These are phyloP conservation scores for Tipula vernalis DNA, from an alignment of 2,888 invertebrate species.

Conservation along the genomic window DNA sequence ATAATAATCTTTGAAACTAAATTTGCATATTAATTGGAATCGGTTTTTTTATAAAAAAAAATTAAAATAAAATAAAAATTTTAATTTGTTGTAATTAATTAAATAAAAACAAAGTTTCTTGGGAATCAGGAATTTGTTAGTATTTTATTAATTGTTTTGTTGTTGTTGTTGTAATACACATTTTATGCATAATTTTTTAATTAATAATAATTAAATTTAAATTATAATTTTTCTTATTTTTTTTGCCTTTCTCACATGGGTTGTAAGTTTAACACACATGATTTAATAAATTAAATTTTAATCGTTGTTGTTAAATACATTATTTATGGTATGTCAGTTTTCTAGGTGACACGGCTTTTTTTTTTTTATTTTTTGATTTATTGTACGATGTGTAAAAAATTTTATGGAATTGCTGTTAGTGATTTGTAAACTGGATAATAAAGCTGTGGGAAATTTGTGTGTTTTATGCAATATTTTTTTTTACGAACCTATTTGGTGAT, in stretches of 20 bases:
- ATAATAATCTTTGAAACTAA: background rate
- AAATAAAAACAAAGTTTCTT: background rate
- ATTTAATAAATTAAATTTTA: background rate
- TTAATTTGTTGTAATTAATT: background rate
- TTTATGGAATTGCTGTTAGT: background rate
- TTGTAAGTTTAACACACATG: background rate
- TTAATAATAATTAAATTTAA: slow-evolving; percentile 4
- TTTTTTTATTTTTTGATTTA: background rate
- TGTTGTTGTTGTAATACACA: background rate
- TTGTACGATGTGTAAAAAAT: background rate
- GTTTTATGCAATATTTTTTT: too few relatives aligned
- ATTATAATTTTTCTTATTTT: background rate
- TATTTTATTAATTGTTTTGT: background rate
- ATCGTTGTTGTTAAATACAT: background rate
- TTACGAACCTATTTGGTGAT: too few relatives aligned
- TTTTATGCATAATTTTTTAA: background rate
- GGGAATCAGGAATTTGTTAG: background rate
- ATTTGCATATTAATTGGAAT: slow-evolving; percentile 4
- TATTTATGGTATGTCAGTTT: background rate
- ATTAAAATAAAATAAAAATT: background rate
- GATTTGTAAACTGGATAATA: too few relatives aligned
- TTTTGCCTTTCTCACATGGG: background rate
- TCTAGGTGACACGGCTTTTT: background rate
- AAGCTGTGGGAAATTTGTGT: too few relatives aligned
- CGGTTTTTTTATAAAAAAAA: background rate